Evolutionary conservation across 2,888 invertebrate genomes (phyloP), one percentile per base, ranked within the genome.

Genomic region (Ischnura elegans): DNA sequence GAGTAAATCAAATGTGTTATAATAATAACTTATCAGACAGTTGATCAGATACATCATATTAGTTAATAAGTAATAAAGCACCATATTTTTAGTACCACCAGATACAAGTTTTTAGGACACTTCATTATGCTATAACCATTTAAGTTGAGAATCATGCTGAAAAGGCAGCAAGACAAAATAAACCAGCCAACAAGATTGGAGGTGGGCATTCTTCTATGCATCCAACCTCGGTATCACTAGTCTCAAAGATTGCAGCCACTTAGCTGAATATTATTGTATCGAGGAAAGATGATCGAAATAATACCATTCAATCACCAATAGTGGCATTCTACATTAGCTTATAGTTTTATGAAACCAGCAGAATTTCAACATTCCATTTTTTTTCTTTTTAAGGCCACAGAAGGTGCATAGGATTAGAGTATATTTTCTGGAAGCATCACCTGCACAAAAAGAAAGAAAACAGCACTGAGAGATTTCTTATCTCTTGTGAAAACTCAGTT

Each of bases 311-410:
- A 76, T 36, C 36, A 76, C 6, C 5, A 25, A n/a, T 76, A 76
- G 76, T 36, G 29, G 36, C 10, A 36, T 36, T 2, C 29, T 36
- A 10, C 36, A 36, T 2, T 10, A 36, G 29, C 36, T 36, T 76
- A 10, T 76, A 16, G 36, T 13, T 76, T 1, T 36, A 36, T 13
- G 13, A n/a, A n/a, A 36, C 76, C 8, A 13, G 66, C 29, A 36
- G 13, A 36, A 0, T 76, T 76, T 36, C 16, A 36, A 36, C 25
- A 36, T 13, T 76, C 36, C 5, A 36, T 76, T 6, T 87, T 42
- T 90, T 90, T 13, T 51, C n/a, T n/a, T 2, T 90, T n/a, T 61
- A 90, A 90, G 90, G 90, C 90, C 90, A 90, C 90, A 61, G 61
- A 66, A 90, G 90, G 90, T 90, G n/a, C 46, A 46, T 45, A 46